phyloP scores from a whole-genome alignment of 2,888 invertebrate species.

The Troides oblongomaculatus region DNA sequence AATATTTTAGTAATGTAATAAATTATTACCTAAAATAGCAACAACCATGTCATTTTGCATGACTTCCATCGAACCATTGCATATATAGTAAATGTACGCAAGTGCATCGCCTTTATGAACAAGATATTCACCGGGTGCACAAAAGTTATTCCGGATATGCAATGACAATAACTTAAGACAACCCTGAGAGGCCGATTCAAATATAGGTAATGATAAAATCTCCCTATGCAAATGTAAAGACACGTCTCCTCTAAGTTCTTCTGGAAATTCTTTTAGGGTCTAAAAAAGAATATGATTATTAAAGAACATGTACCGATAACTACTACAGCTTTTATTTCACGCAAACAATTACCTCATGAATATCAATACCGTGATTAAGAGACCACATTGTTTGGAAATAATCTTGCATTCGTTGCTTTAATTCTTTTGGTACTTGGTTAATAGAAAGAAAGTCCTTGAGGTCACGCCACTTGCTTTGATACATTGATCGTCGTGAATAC shows the following conservation, averaged over 20 bases:
- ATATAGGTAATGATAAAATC: slow-evolving; percentile 95
- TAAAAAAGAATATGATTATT: slow-evolving; percentile 57
- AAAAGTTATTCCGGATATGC: slow-evolving; percentile 96
- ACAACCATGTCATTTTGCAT: slow-evolving; percentile 98
- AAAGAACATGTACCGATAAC: not conserved
- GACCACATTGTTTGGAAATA: slow-evolving; percentile 99
- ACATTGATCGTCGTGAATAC: slow-evolving; percentile 95
- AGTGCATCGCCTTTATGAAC: slow-evolving; percentile 97
- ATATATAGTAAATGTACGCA: slow-evolving; percentile 95
- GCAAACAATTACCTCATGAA: slow-evolving; percentile 87
- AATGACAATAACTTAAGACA: slow-evolving; percentile 95
- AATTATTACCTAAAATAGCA: slow-evolving; percentile 91
- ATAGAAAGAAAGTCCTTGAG: slow-evolving; percentile 96
- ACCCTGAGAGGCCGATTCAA: slow-evolving; percentile 96
- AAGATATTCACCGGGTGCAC: slow-evolving; percentile 96
- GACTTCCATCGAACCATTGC: slow-evolving; percentile 98
- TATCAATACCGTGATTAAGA: slow-evolving; percentile 97
- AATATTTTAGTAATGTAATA: not conserved
- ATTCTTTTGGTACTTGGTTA: slow-evolving; percentile 96
- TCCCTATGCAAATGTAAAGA: slow-evolving; percentile 97
- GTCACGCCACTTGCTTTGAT: slow-evolving; percentile 96
- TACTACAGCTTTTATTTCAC: not conserved
- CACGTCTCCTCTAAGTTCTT: slow-evolving; percentile 96
- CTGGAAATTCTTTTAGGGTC: slow-evolving; percentile 97
- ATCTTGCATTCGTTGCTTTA: slow-evolving; percentile 97